Evolutionary conservation across 2,888 invertebrate genomes (phyloP), one percentile per base, ranked within the genome.

Genomic region (Chymomyza amoena): DNA sequence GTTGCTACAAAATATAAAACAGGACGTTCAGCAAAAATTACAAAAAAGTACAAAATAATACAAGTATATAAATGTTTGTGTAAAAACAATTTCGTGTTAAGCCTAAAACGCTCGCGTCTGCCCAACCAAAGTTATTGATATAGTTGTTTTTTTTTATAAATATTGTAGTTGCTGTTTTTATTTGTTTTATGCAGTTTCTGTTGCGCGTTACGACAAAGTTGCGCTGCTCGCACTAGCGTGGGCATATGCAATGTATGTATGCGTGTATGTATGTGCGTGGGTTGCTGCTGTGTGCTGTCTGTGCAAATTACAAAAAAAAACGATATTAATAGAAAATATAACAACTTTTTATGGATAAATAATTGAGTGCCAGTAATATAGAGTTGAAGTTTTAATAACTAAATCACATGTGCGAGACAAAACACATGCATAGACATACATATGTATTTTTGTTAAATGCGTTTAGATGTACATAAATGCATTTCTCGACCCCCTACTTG

Each of bases 231-330:
- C 7, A 36, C 36, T 36, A 9, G 39, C 39, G 39, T 45, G 39
- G 13, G 39, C 4, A 79, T 79, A 79, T 78, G 73, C 70, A 73
- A 28, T 70, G 15, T 63, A 72, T 68, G 73, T 68, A 70, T 25
- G n/a, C n/a, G n/a, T n/a, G 25, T 32, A 9, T 73, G 76, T 75
- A 64, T 57, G 63, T 57, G 57, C 16, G n/a, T 66, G 51, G 57
- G 57, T 16, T 25, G 25, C 25, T 25, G 28, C 52, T 68, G 51
- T 67, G 63, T 70, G 32, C 32, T 68, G 6, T 61, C 10, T 32
- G 56, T 65, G 64, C 64, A 51, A 45, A 32, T 32, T 32, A 32
- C 6, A 32, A 6, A 32, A 32, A 32, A 45, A 10, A 45, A 45
- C 39, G 13, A 45, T 6, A 64, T 45, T 32, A 39, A 7, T 54